Conservation (phyloP, 2,888 invertebrate genomes). For the Junonia oenone region DNA sequence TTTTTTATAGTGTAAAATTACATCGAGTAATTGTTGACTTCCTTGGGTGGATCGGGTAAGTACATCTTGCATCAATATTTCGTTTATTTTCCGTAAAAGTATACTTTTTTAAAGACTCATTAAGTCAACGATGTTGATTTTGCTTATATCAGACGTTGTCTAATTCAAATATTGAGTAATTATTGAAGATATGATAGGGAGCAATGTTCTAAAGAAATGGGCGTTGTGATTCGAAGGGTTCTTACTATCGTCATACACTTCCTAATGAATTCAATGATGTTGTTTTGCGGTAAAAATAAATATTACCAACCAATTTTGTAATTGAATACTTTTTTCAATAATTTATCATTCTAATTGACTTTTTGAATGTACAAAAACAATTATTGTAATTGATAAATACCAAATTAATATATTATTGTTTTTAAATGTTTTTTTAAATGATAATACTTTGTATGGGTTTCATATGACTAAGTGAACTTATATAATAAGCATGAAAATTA, state of each 20-base stretch:
- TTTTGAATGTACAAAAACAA: not conserved
- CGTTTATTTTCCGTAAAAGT: conserved; percentile 36
- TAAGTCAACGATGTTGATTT: not conserved
- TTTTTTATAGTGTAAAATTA: conserved; percentile 42
- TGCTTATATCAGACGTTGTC: not conserved
- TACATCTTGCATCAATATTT: conserved; percentile 56
- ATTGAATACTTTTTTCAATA: not conserved
- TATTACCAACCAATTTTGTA: not conserved
- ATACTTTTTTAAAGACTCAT: conserved; percentile 30
- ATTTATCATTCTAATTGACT: not conserved
- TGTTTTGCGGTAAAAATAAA: conserved; percentile 26
- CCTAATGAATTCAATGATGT: conserved; percentile 11
- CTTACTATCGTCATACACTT: conserved; percentile 38
- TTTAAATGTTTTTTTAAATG: not conserved
- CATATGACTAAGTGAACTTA: too few relatives aligned
- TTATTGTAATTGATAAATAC: not conserved
- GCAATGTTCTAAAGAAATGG: conserved; percentile 45
- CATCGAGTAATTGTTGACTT: conserved; percentile 58
- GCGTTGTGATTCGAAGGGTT: conserved; percentile 62
- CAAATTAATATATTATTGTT: not conserved
- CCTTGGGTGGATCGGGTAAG: conserved; percentile 70
- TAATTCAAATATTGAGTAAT: conserved; percentile 3
- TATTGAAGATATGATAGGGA: not conserved
- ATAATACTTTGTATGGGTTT: too few relatives aligned
- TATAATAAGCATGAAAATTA: too few relatives aligned